Evolutionary conservation across 2,797 vertebrate genomes (phyloP), one percentile per base, ranked within the genome.

Genomic region (Melanogrammus aeglefinus): DNA sequence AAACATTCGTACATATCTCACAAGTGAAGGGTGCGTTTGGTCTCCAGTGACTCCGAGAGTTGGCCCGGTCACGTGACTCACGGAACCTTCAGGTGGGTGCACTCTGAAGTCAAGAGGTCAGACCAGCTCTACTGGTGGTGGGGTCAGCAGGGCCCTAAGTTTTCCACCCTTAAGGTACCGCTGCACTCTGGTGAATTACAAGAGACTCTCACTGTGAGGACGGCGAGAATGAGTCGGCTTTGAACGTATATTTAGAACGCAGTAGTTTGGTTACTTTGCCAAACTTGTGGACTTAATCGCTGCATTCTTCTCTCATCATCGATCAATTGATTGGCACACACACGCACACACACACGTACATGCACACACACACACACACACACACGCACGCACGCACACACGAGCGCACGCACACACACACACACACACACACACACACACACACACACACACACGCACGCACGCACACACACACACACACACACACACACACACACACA

Each of bases 351-450:
- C 44, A 47, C 18, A 21, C 18, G n/a, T 2, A 57, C 51, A 57
- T 21, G n/a, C 18, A 63, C 51, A 63, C 21, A 24, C 51, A 63
- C 51, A 24, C 51, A 24, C 51, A 63, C 21, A 63, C 51, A 63
- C 51, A 63, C 51, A 57, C 51, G n/a, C n/a, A n/a, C n/a, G n/a
- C n/a, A n/a, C n/a, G n/a, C n/a, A n/a, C n/a, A n/a, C n/a, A n/a
- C n/a, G n/a, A n/a, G n/a, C n/a, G n/a, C n/a, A n/a, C n/a, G n/a
- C 51, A 63, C 21, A 24, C 51, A 63, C 51, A 63, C 51, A 24
- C 51, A 63, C 51, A 63, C 51, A 63, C 51, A 63, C 51, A 63
- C 51, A 80, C 80, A n/a, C n/a, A 79, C 66, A 75, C 77, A 78
- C 78, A 72, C 36, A 14, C 74, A 24, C 70, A 4, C 51, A 63